A percentile compares a stretch with the other conserved stretches of the same genome.
Evolutionary conservation across 1,140 invertebrate genomes (phyloP).

Genomic region (Saxidomus purpurata): DNA sequence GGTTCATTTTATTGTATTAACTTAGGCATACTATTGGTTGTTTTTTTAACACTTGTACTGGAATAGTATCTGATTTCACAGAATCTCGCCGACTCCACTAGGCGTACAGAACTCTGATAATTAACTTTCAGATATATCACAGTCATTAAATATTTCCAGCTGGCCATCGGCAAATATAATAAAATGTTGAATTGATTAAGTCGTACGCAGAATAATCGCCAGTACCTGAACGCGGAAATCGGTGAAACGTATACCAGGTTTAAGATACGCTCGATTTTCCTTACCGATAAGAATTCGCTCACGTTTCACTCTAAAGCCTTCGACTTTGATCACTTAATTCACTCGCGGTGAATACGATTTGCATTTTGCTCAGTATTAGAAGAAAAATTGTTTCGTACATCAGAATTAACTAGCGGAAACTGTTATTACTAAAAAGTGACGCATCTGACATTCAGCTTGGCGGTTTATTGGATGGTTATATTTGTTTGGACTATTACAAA

Average conservation of each 20-base stretch:
- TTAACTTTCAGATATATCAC: no score
- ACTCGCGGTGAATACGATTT: background rate
- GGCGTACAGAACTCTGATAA: no score
- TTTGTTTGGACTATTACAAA: no score
- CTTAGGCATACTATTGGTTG: no score
- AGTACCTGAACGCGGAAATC: background rate
- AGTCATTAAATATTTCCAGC: no score
- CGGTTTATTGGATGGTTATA: background rate
- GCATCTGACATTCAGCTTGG: background rate
- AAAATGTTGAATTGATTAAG: conserved; percentile 3
- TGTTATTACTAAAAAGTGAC: background rate
- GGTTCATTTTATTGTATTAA: no score
- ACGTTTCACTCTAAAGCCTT: background rate
- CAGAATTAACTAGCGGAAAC: background rate
- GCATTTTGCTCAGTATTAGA: background rate
- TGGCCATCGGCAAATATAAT: background rate
- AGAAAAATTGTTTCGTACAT: background rate
- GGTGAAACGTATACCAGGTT: background rate
- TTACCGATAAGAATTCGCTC: background rate
- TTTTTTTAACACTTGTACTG: no score
- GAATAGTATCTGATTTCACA: no score
- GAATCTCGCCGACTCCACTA: no score
- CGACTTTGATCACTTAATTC: conserved; percentile 15
- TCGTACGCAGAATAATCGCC: background rate
- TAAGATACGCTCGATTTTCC: conserved; percentile 1